phyloP scores from a whole-genome alignment of 2,797 vertebrate species.

The Hirundo rustica region DNA sequence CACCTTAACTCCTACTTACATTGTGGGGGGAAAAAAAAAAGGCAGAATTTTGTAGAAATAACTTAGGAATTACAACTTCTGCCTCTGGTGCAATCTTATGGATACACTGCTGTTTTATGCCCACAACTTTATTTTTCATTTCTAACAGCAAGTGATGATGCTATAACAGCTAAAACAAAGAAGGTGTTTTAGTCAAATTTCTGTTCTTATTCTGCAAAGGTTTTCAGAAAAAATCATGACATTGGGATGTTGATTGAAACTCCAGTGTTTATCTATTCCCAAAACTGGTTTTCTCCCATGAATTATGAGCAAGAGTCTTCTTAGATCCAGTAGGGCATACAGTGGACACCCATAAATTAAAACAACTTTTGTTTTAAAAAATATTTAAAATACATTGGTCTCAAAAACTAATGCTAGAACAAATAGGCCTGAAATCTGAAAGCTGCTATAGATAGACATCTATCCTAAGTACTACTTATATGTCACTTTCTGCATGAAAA shows the following conservation, averaged over 20 bases:
- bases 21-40: accelerated
- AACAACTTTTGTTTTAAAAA: neutral
- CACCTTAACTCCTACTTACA: neutral
- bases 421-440: neutral
- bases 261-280: neutral
- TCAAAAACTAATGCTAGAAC: neutral
- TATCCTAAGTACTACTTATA: neutral
- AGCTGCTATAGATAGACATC: neutral
- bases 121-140: neutral
- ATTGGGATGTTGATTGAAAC: neutral
- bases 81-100: neutral
- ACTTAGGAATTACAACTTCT: neutral
- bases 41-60: neutral
- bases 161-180: neutral
- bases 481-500: neutral
- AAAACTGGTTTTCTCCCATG: neutral
- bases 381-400: neutral
- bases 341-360: neutral
- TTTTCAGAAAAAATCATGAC: neutral
- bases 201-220: neutral
- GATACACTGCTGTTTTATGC: neutral
- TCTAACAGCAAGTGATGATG: neutral
- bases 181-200: neutral
- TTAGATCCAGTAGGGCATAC: neutral
- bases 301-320: neutral